Conservation (phyloP, 2,888 invertebrate species). For the Abscondita cerata region DNA sequence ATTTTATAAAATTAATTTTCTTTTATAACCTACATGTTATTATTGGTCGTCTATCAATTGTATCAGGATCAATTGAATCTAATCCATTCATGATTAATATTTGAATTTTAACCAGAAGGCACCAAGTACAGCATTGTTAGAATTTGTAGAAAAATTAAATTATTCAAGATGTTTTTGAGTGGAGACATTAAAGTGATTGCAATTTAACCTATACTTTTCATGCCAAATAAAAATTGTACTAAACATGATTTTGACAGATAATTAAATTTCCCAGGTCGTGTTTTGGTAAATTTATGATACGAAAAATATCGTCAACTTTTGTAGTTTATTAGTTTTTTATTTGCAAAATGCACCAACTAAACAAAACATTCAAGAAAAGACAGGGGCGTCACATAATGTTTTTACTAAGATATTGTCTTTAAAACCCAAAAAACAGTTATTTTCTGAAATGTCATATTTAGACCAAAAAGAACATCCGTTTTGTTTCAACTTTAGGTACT, state of each 20-base stretch:
- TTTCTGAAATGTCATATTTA: not conserved
- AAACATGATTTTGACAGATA: conserved; percentile 39
- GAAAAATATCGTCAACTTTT: too few species aligned
- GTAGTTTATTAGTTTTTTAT: too few species aligned
- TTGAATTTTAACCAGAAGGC: conserved; percentile 49
- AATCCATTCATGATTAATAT: conserved; percentile 53
- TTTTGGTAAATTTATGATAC: too few species aligned
- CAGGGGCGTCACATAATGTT: too few species aligned
- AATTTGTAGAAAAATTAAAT: not conserved
- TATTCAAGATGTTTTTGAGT: not conserved
- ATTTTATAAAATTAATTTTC: not conserved
- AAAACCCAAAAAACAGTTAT: too few species aligned
- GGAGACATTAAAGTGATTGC: not conserved
- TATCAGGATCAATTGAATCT: conserved; percentile 54
- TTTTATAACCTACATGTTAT: conserved; percentile 71
- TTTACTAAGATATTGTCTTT: too few species aligned
- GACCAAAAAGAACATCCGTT: too few species aligned
- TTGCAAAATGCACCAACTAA: too few species aligned
- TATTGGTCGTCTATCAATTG: conserved; percentile 74
- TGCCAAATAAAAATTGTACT: conserved; percentile 10
- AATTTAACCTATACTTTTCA: conserved; percentile 12
- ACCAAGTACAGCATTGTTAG: conserved; percentile 48
- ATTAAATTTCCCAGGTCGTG: conserved; percentile 39
- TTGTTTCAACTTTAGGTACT: too few species aligned
- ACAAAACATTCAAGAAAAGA: too few species aligned